Evolutionary conservation across 92 coral and sea anemone genomes (phyloP), one percentile per base, ranked within the genome.

Genomic region (Paragorgia papillata): DNA sequence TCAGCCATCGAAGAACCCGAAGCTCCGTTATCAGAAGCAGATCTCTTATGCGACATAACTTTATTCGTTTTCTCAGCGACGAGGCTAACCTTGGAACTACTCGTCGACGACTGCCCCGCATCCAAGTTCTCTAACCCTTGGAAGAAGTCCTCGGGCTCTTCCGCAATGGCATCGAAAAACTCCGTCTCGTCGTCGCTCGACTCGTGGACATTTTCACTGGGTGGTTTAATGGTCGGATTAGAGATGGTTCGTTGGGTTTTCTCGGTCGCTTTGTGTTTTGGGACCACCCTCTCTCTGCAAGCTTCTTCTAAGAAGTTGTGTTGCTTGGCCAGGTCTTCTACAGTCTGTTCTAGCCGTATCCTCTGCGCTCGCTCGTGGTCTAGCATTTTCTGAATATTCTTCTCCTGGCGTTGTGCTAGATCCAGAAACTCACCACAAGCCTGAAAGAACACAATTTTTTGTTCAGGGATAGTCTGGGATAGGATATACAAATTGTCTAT

Each of bases 391-490:
- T 89, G 94, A 92, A 96, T 91, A 69, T 87, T 91, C 69, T 91
- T 95, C 56, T 95, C 97, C n/a, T 95, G 99, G 48, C 84, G 76
- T 84, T 95, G 99, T 21, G 99, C 99, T 25, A 95, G 87, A 29
- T 95, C 99, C 39, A 91, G 70, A 74, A 91, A 95, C 61, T 95
- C 99, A 68, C 97, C 95, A 85, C 99, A 95, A 49, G 99, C 99
- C 99, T 95, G 49, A 65, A 46, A 37, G 12, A 37, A 37, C 12
- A 12, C n/a, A n/a, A n/a, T n/a, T n/a, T n/a, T n/a, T n/a, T n/a
- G n/a, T n/a, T n/a, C n/a, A n/a, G n/a, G n/a, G n/a, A n/a, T n/a
- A n/a, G n/a, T n/a, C n/a, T n/a, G n/a, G n/a, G n/a, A n/a, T n/a
- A n/a, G n/a, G n/a, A n/a, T n/a, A n/a, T n/a, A n/a, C n/a, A n/a